Conservation (phyloP, 1,140 invertebrate species). For the Papilio aristodemus region DNA sequence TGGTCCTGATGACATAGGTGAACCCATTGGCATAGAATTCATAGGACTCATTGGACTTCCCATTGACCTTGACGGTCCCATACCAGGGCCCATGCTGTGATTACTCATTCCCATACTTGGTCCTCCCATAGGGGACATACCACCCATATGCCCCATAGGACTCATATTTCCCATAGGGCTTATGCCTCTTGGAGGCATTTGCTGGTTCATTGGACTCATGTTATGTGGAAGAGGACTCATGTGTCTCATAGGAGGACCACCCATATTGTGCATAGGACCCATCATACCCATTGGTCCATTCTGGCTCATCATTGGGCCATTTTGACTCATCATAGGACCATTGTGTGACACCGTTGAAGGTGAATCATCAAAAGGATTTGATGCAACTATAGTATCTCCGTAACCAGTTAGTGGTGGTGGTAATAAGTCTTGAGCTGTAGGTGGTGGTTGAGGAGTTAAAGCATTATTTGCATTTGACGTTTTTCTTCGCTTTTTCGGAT, state of each 20-base stretch:
- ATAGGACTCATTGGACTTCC: conserved; percentile 85
- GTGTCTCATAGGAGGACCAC: conserved; percentile 85
- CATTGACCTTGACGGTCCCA: conserved; percentile 81
- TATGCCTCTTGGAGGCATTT: conserved; percentile 83
- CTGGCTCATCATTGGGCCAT: conserved; percentile 80
- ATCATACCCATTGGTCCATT: conserved; percentile 82
- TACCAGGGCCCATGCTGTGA: conserved; percentile 79
- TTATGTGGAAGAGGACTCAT: conserved; percentile 85
- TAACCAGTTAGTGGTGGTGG: conserved; percentile 92
- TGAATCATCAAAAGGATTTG: conserved; percentile 97
- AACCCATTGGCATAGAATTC: conserved; percentile 87
- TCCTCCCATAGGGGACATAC: conserved; percentile 80
- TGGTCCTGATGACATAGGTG: conserved; percentile 85
- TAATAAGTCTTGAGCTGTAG: conserved; percentile 87
- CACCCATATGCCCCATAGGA: conserved; percentile 81
- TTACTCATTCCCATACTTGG: conserved; percentile 80
- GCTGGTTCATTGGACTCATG: conserved; percentile 86
- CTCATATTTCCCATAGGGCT: conserved; percentile 87
- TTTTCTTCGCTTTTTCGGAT: conserved; percentile 86
- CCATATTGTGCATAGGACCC: conserved; percentile 83
- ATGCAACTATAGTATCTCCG: conserved; percentile 95
- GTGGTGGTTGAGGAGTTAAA: conserved; percentile 81
- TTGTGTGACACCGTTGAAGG: conserved; percentile 83
- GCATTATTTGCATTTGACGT: conserved; percentile 83
- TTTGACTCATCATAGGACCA: conserved; percentile 83